Evolutionary conservation across 2,113 vertebrate genomes (phyloP).

Genomic region (Scolopax mira): DNA sequence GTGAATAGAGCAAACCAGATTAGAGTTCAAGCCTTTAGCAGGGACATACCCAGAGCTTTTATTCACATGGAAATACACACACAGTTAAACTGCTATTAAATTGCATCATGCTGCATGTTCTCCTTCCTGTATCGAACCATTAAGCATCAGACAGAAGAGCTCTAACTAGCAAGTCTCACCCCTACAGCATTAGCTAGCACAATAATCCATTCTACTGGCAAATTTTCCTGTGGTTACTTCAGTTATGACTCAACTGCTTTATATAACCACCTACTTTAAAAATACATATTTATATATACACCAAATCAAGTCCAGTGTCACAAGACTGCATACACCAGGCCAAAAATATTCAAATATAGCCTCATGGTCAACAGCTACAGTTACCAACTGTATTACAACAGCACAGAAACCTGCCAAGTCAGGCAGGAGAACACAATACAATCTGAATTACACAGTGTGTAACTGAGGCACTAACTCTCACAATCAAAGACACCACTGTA

Average conservation of each 20-base stretch:
- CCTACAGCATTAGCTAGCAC: background rate
- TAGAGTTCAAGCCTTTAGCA: background rate
- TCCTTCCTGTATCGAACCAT: background rate
- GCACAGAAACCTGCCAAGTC: background rate
- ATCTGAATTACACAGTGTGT: background rate
- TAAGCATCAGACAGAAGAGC: background rate
- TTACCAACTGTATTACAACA: background rate
- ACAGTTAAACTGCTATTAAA: background rate
- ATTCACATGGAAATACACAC: background rate
- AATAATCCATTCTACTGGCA: slow-evolving; percentile 24
- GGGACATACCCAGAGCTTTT: background rate
- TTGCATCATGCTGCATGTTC: background rate
- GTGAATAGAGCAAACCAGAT: background rate
- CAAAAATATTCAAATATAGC: slow-evolving; percentile 42
- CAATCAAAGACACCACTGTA: background rate
- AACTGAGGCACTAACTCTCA: background rate
- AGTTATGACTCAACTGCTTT: slow-evolving; percentile 67
- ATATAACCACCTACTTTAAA: slow-evolving; percentile 44
- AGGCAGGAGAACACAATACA: background rate
- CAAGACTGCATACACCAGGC: slow-evolving; percentile 37
- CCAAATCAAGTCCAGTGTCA: slow-evolving; percentile 58
- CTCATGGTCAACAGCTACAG: background rate
- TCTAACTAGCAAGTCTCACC: background rate
- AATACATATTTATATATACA: slow-evolving; percentile 8
- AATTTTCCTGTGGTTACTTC: slow-evolving; percentile 64